A percentile compares a stretch with the other conserved stretches of the same genome.
These are phyloP conservation scores for Dendrolimus punctatus DNA, from an alignment of 1,140 invertebrate species.

Conservation along the genomic window DNA sequence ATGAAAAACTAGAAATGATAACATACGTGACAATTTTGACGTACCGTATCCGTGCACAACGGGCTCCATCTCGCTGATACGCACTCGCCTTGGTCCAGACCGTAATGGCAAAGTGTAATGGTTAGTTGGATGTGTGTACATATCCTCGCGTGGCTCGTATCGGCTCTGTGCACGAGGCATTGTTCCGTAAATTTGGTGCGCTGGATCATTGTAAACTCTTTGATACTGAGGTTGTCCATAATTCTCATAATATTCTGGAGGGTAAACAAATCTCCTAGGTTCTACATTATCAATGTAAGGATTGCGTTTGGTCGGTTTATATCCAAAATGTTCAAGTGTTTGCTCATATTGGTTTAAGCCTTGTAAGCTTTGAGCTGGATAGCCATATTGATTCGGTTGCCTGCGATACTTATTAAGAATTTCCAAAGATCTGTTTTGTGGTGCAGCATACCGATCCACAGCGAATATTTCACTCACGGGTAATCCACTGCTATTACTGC, in stretches of 20 bases:
- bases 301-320: constrained; percentile 27
- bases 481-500: constrained; percentile 37
- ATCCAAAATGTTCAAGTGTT: constrained; percentile 21
- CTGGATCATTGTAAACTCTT: constrained; percentile 32
- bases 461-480: constrained; percentile 59
- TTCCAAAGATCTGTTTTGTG: constrained; percentile 50
- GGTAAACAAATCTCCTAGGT: constrained; percentile 8
- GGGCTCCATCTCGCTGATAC: constrained; percentile 52
- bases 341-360: constrained; percentile 45
- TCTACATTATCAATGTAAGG: constrained; percentile 41
- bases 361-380: constrained; percentile 56
- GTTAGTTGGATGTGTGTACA: constrained; percentile 20
- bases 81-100: constrained; percentile 42
- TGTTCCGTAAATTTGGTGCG: constrained; percentile 33
- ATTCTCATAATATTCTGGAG: neutral
- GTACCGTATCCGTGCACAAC: constrained; percentile 57
- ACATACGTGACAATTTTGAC: constrained; percentile 16
- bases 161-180: constrained; percentile 23
- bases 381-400: constrained; percentile 42
- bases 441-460: constrained; percentile 46
- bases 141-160: constrained; percentile 14
- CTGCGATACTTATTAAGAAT: constrained; percentile 51
- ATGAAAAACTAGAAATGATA: no score
- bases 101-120: constrained; percentile 46
- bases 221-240: constrained; percentile 20